A percentile compares a stretch with the other conserved stretches of the same genome.
phyloP scores from a whole-genome alignment of 2,113 vertebrate genomes.

The Stigmatopora argus region DNA sequence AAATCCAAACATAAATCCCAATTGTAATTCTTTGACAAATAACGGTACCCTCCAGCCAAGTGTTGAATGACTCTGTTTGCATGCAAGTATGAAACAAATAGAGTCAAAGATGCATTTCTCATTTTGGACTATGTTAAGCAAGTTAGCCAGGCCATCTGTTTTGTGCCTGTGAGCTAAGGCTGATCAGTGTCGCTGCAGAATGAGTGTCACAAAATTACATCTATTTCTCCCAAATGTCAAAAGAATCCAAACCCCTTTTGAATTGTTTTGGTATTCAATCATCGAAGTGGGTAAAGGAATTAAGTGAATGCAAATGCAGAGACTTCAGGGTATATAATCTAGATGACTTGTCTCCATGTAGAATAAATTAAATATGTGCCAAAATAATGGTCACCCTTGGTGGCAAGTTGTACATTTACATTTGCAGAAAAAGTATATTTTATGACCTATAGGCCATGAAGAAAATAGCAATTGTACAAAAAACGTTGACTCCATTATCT shows the following conservation, averaged over 20 bases:
- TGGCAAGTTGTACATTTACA: too few species aligned
- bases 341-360: constrained; percentile 18
- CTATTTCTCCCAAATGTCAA: constrained; percentile 60
- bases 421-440: background rate
- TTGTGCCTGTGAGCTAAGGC: constrained; percentile 59
- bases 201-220: constrained; percentile 66
- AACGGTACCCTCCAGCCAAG: constrained; percentile 52
- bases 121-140: constrained; percentile 62
- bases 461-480: background rate
- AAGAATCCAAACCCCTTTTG: constrained; percentile 32
- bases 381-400: background rate
- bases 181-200: constrained; percentile 77
- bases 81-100: constrained; percentile 48
- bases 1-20: constrained; percentile 34
- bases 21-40: constrained; percentile 49
- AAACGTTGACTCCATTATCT: constrained; percentile 25
- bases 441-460: background rate
- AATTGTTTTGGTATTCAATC: constrained; percentile 11
- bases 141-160: constrained; percentile 70
- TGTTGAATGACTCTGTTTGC: constrained; percentile 61
- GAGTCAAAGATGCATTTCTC: constrained; percentile 63
- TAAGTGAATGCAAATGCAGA: constrained; percentile 3
- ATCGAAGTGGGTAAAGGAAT: constrained; percentile 8
- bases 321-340: constrained; percentile 12
- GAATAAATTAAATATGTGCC: background rate